Evolutionary conservation across 2,797 vertebrate genomes (phyloP), one percentile per base, ranked within the genome.

Genomic region (Chaetophractus vellerosus): DNA sequence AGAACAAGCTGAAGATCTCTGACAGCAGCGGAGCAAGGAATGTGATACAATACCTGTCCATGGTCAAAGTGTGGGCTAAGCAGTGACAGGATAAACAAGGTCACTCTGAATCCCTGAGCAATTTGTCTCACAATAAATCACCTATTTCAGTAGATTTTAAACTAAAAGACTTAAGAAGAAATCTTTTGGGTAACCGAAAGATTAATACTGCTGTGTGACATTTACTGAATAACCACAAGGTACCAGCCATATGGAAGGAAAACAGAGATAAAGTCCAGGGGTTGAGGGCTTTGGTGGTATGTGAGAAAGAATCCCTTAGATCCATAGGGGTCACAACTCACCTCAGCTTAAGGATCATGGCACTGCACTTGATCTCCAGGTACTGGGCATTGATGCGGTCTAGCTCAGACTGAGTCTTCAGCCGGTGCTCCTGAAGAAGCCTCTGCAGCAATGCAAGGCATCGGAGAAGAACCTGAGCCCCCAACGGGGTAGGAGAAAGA

Each of bases 261-360:
- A 64, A 85, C 55, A n/a, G 14, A 48, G 8, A 68, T 18, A 12
- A 59, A 57, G 79, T 28, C 0, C 26, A 64, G 66, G n/a, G 52
- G 4, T 24, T 7, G 48, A 57, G 12, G 4, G 48, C 38, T 18
- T 55, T 55, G 52, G 21, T n/a, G 18, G 55, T 33, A 1, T 26
- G 12, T 68, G 36, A 36, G 71, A 6, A 21, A 72, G 76, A 76
- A 72, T 81, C 31, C 38, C 69, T 91, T 31, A 33, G 69, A 48
- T 21, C 26, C 55, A 24, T 15, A 6, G 36, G 24, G 50, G 28
- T 94, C 79, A 52, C 0, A 15, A 41, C 97, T 96, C 97, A 99
- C 99, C 98, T 98, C 89, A 99, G 98, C 97, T 99, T 99, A 89
- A 99, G 98, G 82, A 99, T 97, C 96, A 99, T 98, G 76, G 99